phyloP scores from a whole-genome alignment of 1,140 invertebrate species.

The Trialeurodes vaporariorum region DNA sequence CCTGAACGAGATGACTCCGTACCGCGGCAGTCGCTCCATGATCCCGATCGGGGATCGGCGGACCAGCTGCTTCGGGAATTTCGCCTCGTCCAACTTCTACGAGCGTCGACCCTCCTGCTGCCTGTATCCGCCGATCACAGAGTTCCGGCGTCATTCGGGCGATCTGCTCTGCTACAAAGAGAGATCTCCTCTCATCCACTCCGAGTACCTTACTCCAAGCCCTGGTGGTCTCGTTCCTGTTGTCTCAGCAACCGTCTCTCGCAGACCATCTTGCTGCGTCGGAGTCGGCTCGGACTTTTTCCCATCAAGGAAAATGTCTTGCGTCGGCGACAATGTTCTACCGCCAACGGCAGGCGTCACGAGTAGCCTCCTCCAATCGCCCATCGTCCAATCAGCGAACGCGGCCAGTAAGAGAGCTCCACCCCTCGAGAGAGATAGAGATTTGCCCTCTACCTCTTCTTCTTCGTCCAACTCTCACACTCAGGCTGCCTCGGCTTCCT shows the following conservation, averaged over 20 bases:
- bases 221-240: slow-evolving; percentile 25
- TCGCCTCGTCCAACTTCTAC: slow-evolving; percentile 18
- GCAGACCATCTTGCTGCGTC: slow-evolving; percentile 15
- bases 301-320: slow-evolving; percentile 18
- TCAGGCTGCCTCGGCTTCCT: too few relatives aligned
- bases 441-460: not conserved
- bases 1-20: slow-evolving; percentile 37
- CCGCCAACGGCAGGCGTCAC: slow-evolving; percentile 6
- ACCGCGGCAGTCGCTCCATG: slow-evolving; percentile 13
- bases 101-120: slow-evolving; percentile 21
- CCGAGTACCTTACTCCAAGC: slow-evolving; percentile 30
- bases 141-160: slow-evolving; percentile 18
- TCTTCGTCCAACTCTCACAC: too few relatives aligned
- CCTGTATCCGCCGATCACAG: slow-evolving; percentile 14
- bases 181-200: slow-evolving; percentile 31
- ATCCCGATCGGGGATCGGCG: slow-evolving; percentile 16
- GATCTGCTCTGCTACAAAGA: slow-evolving; percentile 24
- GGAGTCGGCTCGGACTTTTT: slow-evolving; percentile 18
- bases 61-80: slow-evolving; percentile 11
- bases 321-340: slow-evolving; percentile 19
- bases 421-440: not conserved
- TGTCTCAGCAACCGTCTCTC: slow-evolving; percentile 33
- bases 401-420: not conserved
- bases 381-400: not conserved
- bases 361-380: not conserved